phyloP scores from a whole-genome alignment of 2,113 vertebrate species.

The Pteruthius melanotis region DNA sequence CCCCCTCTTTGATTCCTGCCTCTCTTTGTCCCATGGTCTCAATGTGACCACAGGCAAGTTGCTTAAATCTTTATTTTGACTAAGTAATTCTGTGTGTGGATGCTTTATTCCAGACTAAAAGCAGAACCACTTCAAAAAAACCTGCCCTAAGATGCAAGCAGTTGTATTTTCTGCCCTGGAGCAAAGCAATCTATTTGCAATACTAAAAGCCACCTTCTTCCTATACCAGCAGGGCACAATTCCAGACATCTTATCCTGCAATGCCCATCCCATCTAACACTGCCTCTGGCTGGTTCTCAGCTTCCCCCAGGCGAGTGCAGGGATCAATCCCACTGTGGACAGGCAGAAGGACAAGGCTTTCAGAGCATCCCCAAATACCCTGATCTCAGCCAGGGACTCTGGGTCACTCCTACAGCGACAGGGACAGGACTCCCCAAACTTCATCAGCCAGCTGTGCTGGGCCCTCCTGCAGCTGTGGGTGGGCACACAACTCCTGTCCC shows the following conservation, averaged over 20 bases:
- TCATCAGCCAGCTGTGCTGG: not conserved
- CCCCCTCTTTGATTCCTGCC: not conserved
- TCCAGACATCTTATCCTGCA: not conserved
- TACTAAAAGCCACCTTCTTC: not conserved
- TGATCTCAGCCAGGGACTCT: not conserved
- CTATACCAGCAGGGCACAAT: not conserved
- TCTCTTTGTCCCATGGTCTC: not conserved
- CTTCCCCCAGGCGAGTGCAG: accelerated
- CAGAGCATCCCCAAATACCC: accelerated
- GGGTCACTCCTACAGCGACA: not conserved
- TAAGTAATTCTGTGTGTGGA: not conserved
- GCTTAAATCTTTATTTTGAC: not conserved
- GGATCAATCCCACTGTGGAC: not conserved
- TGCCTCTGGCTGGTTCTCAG: not conserved
- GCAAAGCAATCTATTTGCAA: not conserved
- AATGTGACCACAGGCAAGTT: accelerated
- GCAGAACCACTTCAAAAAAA: not conserved
- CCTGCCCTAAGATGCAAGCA: not conserved
- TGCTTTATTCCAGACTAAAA: not conserved
- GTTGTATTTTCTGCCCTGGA: not conserved
- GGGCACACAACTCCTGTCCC: not conserved
- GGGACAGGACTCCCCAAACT: not conserved
- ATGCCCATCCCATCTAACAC: not conserved
- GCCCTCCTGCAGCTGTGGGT: not conserved
- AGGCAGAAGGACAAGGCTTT: not conserved